These are phyloP conservation scores for Meteorus sp. DNA, from an alignment of 1,140 invertebrate genomes.

Conservation along the genomic window DNA sequence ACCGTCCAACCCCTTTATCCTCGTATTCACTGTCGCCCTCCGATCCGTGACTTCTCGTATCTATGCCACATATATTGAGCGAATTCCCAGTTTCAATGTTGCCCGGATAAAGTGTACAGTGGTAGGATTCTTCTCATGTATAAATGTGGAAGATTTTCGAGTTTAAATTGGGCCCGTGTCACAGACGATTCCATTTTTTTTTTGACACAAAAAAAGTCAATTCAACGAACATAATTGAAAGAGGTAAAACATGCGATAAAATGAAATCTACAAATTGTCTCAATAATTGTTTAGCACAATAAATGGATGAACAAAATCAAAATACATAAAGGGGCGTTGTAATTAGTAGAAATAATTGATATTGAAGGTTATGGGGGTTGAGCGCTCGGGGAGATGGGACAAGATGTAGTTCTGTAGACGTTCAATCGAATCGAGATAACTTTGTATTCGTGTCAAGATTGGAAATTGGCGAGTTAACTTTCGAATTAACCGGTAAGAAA, in stretches of 20 bases:
- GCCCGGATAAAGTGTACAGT: neutral
- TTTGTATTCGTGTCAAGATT: slow-evolving; percentile 15
- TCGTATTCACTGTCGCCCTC: no score
- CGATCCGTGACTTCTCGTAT: neutral
- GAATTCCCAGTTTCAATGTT: slow-evolving; percentile 9
- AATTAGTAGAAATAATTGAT: neutral
- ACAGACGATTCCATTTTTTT: no score
- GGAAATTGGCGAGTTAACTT: slow-evolving; percentile 13
- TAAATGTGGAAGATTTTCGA: slow-evolving; percentile 7
- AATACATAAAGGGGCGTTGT: no score
- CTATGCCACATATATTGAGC: neutral
- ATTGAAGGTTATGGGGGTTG: neutral
- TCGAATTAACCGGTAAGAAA: neutral
- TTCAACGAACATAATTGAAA: neutral
- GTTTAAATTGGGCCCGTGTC: neutral
- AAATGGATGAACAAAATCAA: slow-evolving; percentile 3
- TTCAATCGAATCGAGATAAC: slow-evolving; percentile 3
- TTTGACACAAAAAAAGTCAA: neutral
- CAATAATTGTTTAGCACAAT: no score
- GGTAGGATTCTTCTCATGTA: neutral
- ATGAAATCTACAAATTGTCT: no score
- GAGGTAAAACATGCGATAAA: neutral
- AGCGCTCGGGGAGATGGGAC: no score
- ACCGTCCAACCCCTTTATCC: no score
- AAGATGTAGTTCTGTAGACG: neutral